These are phyloP conservation scores for Chelonoidis abingdonii DNA, from an alignment of 2,113 vertebrate genomes.

Conservation along the genomic window DNA sequence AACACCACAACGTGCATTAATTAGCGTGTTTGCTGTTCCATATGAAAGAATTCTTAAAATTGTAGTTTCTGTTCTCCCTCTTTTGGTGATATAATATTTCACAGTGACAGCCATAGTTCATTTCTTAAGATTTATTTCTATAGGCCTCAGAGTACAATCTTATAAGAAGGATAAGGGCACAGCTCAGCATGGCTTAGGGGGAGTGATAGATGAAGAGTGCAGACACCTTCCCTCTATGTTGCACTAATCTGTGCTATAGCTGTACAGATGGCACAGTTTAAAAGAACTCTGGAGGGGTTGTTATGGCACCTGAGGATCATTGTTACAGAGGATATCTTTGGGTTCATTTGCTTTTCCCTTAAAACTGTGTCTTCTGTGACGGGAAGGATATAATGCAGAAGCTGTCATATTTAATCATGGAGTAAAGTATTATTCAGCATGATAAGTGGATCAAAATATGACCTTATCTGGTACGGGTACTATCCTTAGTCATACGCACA, in stretches of 20 bases:
- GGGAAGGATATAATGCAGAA: background rate
- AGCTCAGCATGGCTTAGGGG: background rate
- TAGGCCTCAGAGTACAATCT: background rate
- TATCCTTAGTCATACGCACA: no score
- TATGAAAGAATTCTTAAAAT: background rate
- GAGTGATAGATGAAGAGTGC: background rate
- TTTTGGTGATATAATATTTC: background rate
- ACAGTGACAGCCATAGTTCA: background rate
- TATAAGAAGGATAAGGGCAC: background rate
- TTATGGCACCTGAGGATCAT: background rate
- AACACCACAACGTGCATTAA: background rate
- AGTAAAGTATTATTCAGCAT: no score
- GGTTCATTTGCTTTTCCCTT: background rate
- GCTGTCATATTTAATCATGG: background rate
- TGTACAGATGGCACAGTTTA: background rate
- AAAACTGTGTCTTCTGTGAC: background rate
- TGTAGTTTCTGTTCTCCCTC: background rate
- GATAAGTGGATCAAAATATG: background rate
- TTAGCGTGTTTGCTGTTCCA: background rate
- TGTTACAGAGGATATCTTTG: background rate
- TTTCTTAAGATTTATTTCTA: background rate
- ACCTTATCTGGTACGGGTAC: background rate
- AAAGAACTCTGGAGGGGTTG: background rate
- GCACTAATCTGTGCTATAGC: background rate
- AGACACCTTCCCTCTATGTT: background rate